A percentile compares a stretch with the other conserved stretches of the same genome.
phyloP scores from a whole-genome alignment of 2,888 invertebrate genomes.

The Linyphia triangularis region DNA sequence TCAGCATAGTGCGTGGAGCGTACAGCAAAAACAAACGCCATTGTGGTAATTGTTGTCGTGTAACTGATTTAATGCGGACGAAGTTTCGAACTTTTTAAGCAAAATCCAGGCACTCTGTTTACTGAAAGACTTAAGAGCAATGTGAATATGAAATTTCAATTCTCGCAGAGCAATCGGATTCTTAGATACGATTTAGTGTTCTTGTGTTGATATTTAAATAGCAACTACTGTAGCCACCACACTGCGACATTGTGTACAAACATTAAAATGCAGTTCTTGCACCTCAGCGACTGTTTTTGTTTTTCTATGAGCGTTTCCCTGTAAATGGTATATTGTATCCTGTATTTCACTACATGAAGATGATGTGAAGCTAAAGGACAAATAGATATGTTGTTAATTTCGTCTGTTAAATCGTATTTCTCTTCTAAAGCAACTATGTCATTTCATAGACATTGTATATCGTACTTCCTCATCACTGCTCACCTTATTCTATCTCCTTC shows the following conservation, averaged over 20 bases:
- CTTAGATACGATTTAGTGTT: background rate
- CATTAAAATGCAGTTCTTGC: conserved; percentile 40
- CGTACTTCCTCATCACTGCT: conserved; percentile 60
- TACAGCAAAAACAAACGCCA: conserved; percentile 69
- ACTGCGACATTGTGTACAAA: conserved; percentile 62
- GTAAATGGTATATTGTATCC: background rate
- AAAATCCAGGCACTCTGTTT: background rate
- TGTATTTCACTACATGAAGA: background rate
- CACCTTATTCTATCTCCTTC: conserved; percentile 58
- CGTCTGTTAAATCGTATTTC: conserved; percentile 8
- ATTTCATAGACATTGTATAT: conserved; percentile 46
- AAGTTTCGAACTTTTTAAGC: conserved; percentile 1
- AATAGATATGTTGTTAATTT: conserved; percentile 47
- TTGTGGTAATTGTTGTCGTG: conserved; percentile 23
- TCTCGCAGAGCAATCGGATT: conserved; percentile 1
- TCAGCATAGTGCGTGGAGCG: conserved; percentile 8
- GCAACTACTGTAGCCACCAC: conserved; percentile 27
- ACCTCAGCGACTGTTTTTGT: background rate
- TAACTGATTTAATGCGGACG: background rate
- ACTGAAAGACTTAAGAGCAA: background rate
- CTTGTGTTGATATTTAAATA: conserved; percentile 62
- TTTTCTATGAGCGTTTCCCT: background rate
- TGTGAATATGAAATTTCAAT: conserved; percentile 27
- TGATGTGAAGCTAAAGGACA: conserved; percentile 33
- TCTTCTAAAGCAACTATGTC: conserved; percentile 23